Evolutionary conservation across 2,888 invertebrate genomes (phyloP), one percentile per base, ranked within the genome.

Genomic region (Liposcelis brunnea): DNA sequence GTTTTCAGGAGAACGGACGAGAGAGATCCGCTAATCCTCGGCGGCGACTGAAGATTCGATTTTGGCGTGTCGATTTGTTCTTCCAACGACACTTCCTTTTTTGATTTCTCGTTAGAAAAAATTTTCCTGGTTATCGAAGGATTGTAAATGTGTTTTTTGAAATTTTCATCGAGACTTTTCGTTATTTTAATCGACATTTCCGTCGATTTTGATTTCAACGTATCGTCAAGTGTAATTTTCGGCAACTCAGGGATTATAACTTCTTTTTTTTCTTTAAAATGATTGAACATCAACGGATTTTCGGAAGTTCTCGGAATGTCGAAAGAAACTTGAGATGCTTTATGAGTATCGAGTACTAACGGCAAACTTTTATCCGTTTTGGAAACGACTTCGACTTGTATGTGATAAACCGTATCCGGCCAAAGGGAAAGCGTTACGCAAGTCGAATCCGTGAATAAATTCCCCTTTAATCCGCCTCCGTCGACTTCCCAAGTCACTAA

Each of bases 401-500:
- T 80, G 62, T 80, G 79, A 62, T 82, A 84, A 52, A 80, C 64
- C 37, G 82, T 82, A 60, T 82, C 80, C 42, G 82, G 81, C 81
- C 82, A 83, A 44, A 84, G 66, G 47, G 81, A 81, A 52, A 84
- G 63, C 45, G 81, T 81, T 49, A 83, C 82, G 56, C 77, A 74
- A 48, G 80, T 80, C 44, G 80, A 78, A 62, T 83, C 82, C 35
- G 83, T 84, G 63, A 82, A 80, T 51, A 83, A 68, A 63, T 83
- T 82, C 52, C 83, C 83, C 64, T 80, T 81, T 49, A 84, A 67
- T 51, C 82, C 82, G 53, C 82, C 82, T 48, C 82, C 82, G 56
- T 78, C 79, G 46, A 83, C 78, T 69, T 84, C 83, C 83, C 83
- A 84, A 49, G 82, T 82, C 44, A 84, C 81, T 57, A 83, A 68